phyloP scores from a whole-genome alignment of 2,888 invertebrate species.

The Eurois occulta region DNA sequence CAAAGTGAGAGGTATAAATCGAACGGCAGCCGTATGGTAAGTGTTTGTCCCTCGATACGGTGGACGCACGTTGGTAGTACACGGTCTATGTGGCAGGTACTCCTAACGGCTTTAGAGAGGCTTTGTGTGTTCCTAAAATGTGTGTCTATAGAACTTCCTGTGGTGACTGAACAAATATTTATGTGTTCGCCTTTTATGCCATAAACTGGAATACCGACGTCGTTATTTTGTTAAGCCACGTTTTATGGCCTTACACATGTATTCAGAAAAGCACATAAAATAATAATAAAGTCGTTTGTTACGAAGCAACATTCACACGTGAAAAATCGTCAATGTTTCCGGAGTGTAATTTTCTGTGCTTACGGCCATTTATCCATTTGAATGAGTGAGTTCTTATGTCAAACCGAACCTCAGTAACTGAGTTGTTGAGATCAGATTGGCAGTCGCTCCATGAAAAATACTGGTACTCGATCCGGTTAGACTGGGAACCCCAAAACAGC shows the following conservation, averaged over 20 bases:
- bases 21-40: slow-evolving; percentile 33
- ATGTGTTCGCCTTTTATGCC: slow-evolving; percentile 16
- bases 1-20: slow-evolving; percentile 39
- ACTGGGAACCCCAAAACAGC: neutral
- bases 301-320: neutral
- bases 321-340: slow-evolving; percentile 1
- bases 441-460: neutral
- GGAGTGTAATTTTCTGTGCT: neutral
- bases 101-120: slow-evolving; percentile 15
- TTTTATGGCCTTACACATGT: slow-evolving; percentile 23
- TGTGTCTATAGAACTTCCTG: slow-evolving; percentile 29
- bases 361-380: neutral
- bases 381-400: neutral
- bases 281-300: slow-evolving; percentile 19
- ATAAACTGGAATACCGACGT: slow-evolving; percentile 11
- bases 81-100: slow-evolving; percentile 36
- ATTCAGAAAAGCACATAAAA: slow-evolving; percentile 17
- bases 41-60: slow-evolving; percentile 58
- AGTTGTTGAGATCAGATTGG: neutral
- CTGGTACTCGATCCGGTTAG: neutral
- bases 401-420: neutral
- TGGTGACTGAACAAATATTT: slow-evolving; percentile 23
- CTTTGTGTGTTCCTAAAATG: slow-evolving; percentile 48
- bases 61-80: slow-evolving; percentile 35
- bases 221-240: slow-evolving; percentile 23